Evolutionary conservation across 2,888 invertebrate genomes (phyloP), one percentile per base, ranked within the genome.

Genomic region (Tuberolachnus salignus): DNA sequence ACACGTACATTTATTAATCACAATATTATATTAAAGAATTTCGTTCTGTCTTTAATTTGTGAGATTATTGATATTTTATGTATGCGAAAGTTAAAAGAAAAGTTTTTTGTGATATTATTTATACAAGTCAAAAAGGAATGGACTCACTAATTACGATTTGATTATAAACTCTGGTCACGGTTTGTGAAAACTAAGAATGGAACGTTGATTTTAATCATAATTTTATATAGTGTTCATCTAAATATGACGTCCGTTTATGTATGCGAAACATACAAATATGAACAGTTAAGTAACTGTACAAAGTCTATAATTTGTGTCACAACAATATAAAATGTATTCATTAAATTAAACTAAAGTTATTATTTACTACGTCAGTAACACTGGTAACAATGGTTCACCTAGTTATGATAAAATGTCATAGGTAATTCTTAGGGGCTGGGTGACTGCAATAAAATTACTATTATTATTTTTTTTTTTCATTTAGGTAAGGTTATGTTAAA

Each of bases 261-360:
- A 59, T 57, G 44, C n/a, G 6, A 46, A 59, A 57, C 46, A 57
- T 57, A 46, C 23, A 71, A 57, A 6, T 16, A 46, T 46, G n/a
- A 71, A 71, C 26, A 46, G 23, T 71, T 44, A 71, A 13, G 9
- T 71, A 57, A 46, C 13, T 57, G 57, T 57, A 71, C 13, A n/a
- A 10, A 16, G 10, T 42, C 10, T 14, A 16, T 9, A 55, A 70
- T 55, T 55, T 70, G 55, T 44, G 55, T 57, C 21, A 57, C 23
- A 44, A n/a, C n/a, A n/a, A n/a, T n/a, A n/a, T n/a, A n/a, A 70
- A 70, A 16, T 44, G 21, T 42, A 70, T 13, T 9, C 10, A 69
- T 55, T 21, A 49, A 69, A 55, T 42, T 1, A 14, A 19, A 19
- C 21, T 14, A 55, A 55, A 16, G 44, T n/a, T 10, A 66, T 66